Percentiles rank a stretch among this genome's conserved stretches.
phyloP scores from a whole-genome alignment of 2,113 vertebrate genomes.

The Turnix velox region DNA sequence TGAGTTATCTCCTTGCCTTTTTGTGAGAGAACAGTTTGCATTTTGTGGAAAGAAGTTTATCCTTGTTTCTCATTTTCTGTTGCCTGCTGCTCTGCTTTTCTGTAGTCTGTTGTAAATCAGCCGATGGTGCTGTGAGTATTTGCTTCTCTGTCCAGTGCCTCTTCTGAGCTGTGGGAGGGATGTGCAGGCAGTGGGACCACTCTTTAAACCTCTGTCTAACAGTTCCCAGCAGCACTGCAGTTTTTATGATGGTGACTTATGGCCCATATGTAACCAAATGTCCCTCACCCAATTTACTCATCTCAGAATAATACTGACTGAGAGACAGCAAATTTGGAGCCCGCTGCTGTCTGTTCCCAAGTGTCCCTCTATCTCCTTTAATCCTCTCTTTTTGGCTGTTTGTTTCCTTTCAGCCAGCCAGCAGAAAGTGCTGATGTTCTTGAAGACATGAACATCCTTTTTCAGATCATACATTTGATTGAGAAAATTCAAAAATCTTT shows the following conservation, averaged over 20 bases:
- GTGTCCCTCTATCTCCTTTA: background rate
- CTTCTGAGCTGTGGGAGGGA: background rate
- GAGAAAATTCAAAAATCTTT: background rate
- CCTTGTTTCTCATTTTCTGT: background rate
- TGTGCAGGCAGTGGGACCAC: background rate
- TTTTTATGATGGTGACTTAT: background rate
- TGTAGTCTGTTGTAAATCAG: slow-evolving; percentile 11
- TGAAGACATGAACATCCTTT: background rate
- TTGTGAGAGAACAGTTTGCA: background rate
- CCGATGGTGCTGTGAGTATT: background rate
- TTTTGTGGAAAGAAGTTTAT: background rate
- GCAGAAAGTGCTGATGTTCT: background rate
- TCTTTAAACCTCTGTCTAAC: background rate
- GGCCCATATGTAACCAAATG: background rate
- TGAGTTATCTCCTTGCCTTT: background rate
- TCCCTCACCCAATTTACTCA: background rate
- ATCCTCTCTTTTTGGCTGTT: background rate
- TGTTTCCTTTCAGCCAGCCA: background rate
- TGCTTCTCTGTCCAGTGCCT: background rate
- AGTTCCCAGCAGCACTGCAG: background rate
- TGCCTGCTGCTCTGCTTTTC: background rate
- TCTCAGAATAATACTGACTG: background rate
- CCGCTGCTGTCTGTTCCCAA: background rate
- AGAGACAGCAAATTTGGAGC: background rate
- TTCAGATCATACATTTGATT: background rate